Evolutionary conservation across 2,113 vertebrate genomes (phyloP), one percentile per base, ranked within the genome.

Genomic region (Peromyscus polionotus): DNA sequence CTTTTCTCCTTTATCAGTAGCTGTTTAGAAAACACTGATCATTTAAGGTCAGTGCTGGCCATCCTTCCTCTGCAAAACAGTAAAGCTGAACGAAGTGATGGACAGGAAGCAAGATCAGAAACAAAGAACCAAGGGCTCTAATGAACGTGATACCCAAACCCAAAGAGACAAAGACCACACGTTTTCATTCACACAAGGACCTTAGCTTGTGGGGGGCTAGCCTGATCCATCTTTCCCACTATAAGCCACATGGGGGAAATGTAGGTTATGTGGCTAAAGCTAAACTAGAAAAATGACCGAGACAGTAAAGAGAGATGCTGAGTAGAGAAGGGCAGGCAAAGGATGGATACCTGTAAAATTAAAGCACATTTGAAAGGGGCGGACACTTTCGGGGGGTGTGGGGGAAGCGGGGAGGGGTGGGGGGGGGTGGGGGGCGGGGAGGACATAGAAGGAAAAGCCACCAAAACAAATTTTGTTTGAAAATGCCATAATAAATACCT

Each of bases 101-200:
- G 8, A 26, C 22, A 54, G 70, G 31, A 42, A 45, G 3, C 5
- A 93, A 68, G 24, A 39, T 8, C 87, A 16, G 7, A 76, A 85
- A 80, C 3, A 63, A 93, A 84, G n/a, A 96, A 54, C 20, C 2
- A 42, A 54, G 57, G n/a, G 72, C 28, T 87, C 89, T 83, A 80
- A 87, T 12, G 28, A 12, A 67, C 36, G 19, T 54, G 19, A n/a
- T n/a, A n/a, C 5, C 31, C 31, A 51, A 51, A 68, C 45, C 31
- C 33, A 70, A 45, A 24, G 70, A 54, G 31, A 54, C 45, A 36
- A 70, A 70, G 36, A 7, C 22, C 85, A 26, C 12, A n/a, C 5
- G 12, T 54, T 72, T 51, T 24, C 45, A 48, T 48, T 54, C 20
- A 16, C 20, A 9, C 8, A 10, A 17, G 48, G 33, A n/a, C 48